A percentile compares a stretch with the other conserved stretches of the same genome.
Conservation (phyloP, 2,888 invertebrate genomes). For the Minunthozetes semirufus region DNA sequence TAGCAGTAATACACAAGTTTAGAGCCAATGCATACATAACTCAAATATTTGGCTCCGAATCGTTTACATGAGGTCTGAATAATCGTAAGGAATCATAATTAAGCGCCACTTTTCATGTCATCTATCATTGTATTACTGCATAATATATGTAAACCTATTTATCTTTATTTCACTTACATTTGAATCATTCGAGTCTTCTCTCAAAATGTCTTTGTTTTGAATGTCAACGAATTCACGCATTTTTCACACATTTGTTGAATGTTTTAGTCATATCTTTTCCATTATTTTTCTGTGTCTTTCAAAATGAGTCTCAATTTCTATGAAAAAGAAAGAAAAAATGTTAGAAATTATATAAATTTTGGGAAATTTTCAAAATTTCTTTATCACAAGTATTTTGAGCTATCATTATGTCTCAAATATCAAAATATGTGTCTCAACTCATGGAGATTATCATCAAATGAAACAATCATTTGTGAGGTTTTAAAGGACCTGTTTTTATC, state of each 20-base stretch:
- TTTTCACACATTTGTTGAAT: neutral
- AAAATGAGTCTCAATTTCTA: too few relatives aligned
- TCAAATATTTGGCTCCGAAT: constrained; percentile 8
- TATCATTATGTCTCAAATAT: too few relatives aligned
- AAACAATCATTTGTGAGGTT: neutral
- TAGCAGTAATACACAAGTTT: neutral
- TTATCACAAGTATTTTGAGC: too few relatives aligned
- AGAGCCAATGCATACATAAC: neutral
- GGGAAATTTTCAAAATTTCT: too few relatives aligned
- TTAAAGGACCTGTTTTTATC: neutral
- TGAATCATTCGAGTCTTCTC: neutral
- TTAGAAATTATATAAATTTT: too few relatives aligned
- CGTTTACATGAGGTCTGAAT: neutral
- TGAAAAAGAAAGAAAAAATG: too few relatives aligned
- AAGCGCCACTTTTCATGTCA: constrained; percentile 20
- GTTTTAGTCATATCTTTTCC: neutral
- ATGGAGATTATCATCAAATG: too few relatives aligned
- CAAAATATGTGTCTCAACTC: too few relatives aligned
- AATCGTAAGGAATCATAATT: constrained; percentile 12
- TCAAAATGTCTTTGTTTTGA: neutral
- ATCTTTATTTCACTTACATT: constrained; percentile 17
- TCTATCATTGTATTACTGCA: constrained; percentile 17
- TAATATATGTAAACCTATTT: constrained; percentile 12
- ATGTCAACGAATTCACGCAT: neutral
- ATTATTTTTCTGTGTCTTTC: too few relatives aligned